Base-by-base conservation (phyloP, 2,888 invertebrate genomes). In the Argyresthia goedartella region DNA sequence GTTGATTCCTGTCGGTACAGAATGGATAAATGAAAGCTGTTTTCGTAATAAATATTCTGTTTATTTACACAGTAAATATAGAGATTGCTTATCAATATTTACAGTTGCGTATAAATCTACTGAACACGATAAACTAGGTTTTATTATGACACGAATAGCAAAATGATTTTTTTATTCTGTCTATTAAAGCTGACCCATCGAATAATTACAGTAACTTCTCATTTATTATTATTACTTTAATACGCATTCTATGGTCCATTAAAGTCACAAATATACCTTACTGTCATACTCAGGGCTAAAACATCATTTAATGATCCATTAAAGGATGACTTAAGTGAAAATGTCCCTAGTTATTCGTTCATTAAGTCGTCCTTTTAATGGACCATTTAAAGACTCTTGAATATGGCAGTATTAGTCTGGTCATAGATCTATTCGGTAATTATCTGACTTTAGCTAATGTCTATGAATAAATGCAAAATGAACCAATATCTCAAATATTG, bases 101-200 rank as follows among this genome's bases (percentile, higher is more conserved):
- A 62, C 56, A 56, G 9, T 48, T n/a, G 25, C 25, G 25, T 25
- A 49, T 60, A 62, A 52, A 56, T 51, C 71, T 77, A 80, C 60
- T 79, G 80, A 81, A 81, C 81, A 81, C 77, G 65, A 62, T 62
- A 63, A 62, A 57, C 60, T 58, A 56, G 56, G 55, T 54, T 59
- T 48, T 35, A 48, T 48, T 48, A 48, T 48, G 36, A 48, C 36
- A 36, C 14, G 36, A 46, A 33, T 0, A 44, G 2, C 69, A 66
- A 69, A 62, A 57, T 54, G 57, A 56, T 57, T 53, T 57, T 53
- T 62, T 60, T 57, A 57, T 41, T 56, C 61, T 72, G 71, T 63
- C 69, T 76, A 76, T 79, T 79, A 78, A 80, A 80, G 78, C 80
- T 78, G 67, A 65, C 62, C 61, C 71, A 67, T 71, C 14, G 6